Evolutionary conservation across 2,888 invertebrate genomes (phyloP).

Genomic region (Protula sp.): DNA sequence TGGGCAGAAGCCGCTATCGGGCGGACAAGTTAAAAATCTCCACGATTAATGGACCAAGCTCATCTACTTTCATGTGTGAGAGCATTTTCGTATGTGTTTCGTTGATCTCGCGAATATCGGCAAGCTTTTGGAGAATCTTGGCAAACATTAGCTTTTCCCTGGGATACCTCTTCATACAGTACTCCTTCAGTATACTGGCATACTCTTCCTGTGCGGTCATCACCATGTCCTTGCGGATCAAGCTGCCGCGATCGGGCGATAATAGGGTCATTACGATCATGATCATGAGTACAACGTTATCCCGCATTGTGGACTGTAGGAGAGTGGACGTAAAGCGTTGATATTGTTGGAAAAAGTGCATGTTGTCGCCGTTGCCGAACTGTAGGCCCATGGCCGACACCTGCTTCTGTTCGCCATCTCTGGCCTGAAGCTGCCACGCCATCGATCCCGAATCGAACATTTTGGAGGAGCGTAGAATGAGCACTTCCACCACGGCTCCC

Average conservation of each 20-base stretch:
- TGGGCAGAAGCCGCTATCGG: no score
- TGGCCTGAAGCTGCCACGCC: slow-evolving; percentile 31
- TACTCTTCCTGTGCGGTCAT: slow-evolving; percentile 39
- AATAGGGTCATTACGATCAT: slow-evolving; percentile 42
- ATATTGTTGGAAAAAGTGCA: slow-evolving; percentile 41
- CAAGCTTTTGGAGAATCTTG: slow-evolving; percentile 74
- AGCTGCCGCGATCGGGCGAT: slow-evolving; percentile 36
- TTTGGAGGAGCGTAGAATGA: slow-evolving; percentile 44
- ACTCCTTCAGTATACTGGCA: slow-evolving; percentile 32
- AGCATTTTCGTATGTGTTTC: slow-evolving; percentile 87
- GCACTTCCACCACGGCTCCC: slow-evolving; percentile 43
- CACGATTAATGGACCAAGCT: slow-evolving; percentile 83
- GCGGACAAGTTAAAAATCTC: slow-evolving; percentile 81
- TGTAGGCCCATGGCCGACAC: slow-evolving; percentile 37
- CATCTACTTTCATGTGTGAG: slow-evolving; percentile 82
- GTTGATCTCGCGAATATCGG: slow-evolving; percentile 80
- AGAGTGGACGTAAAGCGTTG: slow-evolving; percentile 39
- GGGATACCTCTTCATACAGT: slow-evolving; percentile 33
- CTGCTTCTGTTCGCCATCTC: slow-evolving; percentile 12
- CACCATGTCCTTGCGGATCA: slow-evolving; percentile 27
- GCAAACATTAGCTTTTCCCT: slow-evolving; percentile 37
- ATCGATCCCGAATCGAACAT: slow-evolving; percentile 39
- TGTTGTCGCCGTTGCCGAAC: slow-evolving; percentile 31
- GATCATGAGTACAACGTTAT: slow-evolving; percentile 40
- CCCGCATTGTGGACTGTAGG: slow-evolving; percentile 36